These are phyloP conservation scores for Scalopus aquaticus DNA, from an alignment of 2,113 vertebrate genomes.

Conservation along the genomic window DNA sequence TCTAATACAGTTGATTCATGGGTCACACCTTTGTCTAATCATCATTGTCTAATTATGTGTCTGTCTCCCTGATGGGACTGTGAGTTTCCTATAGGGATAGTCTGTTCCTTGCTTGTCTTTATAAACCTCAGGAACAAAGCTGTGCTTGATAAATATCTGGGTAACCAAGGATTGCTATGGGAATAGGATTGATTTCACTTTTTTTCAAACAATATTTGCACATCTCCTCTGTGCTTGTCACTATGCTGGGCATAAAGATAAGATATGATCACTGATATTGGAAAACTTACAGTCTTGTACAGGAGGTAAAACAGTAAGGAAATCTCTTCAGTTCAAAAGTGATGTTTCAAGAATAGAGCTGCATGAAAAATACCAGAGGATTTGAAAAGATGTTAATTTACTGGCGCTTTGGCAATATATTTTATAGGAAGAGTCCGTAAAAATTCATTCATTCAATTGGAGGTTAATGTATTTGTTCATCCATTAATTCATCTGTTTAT, in stretches of 20 bases:
- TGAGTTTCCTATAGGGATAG: neutral
- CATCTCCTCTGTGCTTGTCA: neutral
- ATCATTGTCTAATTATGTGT: neutral
- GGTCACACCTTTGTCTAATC: neutral
- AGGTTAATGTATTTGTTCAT: neutral
- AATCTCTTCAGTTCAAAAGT: neutral
- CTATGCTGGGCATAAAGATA: neutral
- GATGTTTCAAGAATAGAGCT: neutral
- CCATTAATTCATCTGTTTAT: neutral
- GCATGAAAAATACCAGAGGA: neutral
- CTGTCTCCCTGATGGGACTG: neutral
- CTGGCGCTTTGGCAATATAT: neutral
- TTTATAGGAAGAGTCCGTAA: neutral
- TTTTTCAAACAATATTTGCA: neutral
- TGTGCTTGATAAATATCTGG: neutral
- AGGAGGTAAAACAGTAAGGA: neutral
- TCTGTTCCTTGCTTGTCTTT: neutral
- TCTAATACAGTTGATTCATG: neutral
- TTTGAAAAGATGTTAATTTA: neutral
- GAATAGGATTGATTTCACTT: neutral
- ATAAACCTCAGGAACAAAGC: neutral
- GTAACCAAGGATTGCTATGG: neutral
- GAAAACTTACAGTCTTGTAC: neutral
- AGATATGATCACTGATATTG: neutral
- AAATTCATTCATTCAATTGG: neutral